Conservation (phyloP, 2,797 vertebrate genomes). For the Pangasius mekongensis region DNA sequence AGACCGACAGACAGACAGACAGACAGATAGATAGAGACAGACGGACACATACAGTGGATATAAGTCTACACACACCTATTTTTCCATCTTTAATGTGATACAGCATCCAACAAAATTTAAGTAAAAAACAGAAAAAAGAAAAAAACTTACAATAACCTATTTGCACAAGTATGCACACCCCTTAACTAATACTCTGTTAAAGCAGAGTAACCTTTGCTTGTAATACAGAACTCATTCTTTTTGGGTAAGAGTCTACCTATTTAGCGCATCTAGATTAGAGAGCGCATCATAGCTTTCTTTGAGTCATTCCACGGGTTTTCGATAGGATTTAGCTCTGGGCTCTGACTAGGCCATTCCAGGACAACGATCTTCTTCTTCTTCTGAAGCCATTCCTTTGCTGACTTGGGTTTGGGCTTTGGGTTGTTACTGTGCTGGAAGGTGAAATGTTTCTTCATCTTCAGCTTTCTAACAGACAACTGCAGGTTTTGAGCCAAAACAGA, state of each 20-base stretch:
- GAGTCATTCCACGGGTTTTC: neutral
- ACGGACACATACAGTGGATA: too few species aligned
- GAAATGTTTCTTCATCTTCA: too few species aligned
- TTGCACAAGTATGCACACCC: neutral
- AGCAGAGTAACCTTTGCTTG: neutral
- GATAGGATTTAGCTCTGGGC: neutral
- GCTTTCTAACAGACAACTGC: too few species aligned
- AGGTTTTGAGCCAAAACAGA: too few species aligned
- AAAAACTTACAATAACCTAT: neutral
- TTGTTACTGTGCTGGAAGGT: too few species aligned
- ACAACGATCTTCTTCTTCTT: neutral
- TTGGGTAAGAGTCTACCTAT: neutral
- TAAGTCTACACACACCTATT: neutral
- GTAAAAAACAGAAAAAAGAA: neutral
- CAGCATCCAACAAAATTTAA: neutral
- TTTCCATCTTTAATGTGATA: neutral
- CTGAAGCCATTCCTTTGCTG: too few species aligned
- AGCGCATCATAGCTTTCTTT: neutral
- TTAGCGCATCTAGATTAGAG: neutral
- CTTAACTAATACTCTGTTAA: neutral
- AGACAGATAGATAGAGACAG: neutral
- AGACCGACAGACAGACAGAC: neutral
- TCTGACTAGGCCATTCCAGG: neutral
- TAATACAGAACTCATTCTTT: neutral
- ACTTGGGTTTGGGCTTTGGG: too few species aligned